phyloP scores from a whole-genome alignment of 2,113 vertebrate species.

The Misgurnus mizolepis region DNA sequence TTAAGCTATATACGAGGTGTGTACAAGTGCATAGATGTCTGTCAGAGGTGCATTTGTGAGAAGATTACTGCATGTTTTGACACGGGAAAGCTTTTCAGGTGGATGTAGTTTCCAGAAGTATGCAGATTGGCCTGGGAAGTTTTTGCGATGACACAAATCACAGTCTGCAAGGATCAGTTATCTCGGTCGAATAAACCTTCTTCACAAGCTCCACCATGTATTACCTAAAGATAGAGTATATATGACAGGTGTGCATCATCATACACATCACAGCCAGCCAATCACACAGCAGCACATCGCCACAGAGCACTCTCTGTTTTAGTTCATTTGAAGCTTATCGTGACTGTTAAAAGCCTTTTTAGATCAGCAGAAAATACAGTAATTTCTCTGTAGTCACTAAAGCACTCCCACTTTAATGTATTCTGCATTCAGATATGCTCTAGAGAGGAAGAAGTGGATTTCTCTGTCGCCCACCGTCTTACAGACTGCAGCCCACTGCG shows the following conservation, averaged over 20 bases:
- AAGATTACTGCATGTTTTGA: not conserved
- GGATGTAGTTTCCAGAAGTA: not conserved
- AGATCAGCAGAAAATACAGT: not conserved
- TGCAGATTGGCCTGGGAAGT: not conserved
- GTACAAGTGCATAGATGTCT: conserved; percentile 36
- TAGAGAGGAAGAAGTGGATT: conserved; percentile 16
- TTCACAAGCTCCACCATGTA: not conserved
- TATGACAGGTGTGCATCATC: not conserved
- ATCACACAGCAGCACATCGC: not conserved
- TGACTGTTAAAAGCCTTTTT: too few relatives aligned
- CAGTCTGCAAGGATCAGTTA: not conserved
- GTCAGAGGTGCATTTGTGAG: conserved; percentile 9
- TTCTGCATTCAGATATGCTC: conserved; percentile 55
- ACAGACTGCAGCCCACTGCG: conserved; percentile 27
- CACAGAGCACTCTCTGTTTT: not conserved
- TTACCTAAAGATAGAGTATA: not conserved
- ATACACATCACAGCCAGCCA: conserved; percentile 1
- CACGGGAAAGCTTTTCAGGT: not conserved
- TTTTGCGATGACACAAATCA: not conserved
- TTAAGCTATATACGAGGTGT: not conserved
- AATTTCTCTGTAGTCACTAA: conserved; percentile 46
- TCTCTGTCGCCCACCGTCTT: not conserved
- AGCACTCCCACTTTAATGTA: conserved; percentile 59
- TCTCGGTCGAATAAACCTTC: not conserved
- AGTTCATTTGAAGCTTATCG: not conserved